Base-by-base conservation (phyloP, 2,797 vertebrate species). In the Steatocranus sp. region DNA sequence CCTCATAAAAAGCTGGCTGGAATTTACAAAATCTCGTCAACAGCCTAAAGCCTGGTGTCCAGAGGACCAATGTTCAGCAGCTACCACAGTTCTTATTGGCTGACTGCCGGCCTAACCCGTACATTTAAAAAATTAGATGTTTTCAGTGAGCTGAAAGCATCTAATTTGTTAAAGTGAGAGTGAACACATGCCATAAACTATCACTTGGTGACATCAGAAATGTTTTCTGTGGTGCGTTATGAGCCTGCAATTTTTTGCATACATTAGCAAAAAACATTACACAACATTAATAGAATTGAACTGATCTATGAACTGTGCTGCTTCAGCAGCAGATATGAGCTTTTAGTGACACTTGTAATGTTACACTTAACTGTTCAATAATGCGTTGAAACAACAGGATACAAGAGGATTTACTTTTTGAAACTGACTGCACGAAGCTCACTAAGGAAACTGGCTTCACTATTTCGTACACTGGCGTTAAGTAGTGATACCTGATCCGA, bases 21-120 rank as follows among this genome's bases (percentile, higher is more conserved):
- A 87, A 12, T 87, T 82, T 80, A 75, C 83, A 58, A 88, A 87
- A 84, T 86, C 79, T 83, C 43, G 2, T 83, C 89, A 89, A 88
- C 86, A 88, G 48, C 63, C 18, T 79, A 41, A 50, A 74, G 84
- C 78, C 34, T 79, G 43, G 70, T 82, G 18, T 83, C 74, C 78
- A 27, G 74, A 81, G 82, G 82, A 89, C 61, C 11, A 38, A 38
- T 76, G 49, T 81, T 87, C 48, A 79, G 53, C 10, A 70, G 66
- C 54, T 34, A 46, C 32, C 11, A 68, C 17, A 17, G 77, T 46
- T 76, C 27, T 79, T 70, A 63, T 38, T 2, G 74, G 58, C 38
- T 48, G 27, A 30, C 43, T 48, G 12, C 20, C 51, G 1, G 50
- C 41, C 38, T 48, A 25, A 14, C 18, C 48, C 23, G 34, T 48